phyloP scores from a whole-genome alignment of 2,888 invertebrate genomes.

The Netelia melanura region DNA sequence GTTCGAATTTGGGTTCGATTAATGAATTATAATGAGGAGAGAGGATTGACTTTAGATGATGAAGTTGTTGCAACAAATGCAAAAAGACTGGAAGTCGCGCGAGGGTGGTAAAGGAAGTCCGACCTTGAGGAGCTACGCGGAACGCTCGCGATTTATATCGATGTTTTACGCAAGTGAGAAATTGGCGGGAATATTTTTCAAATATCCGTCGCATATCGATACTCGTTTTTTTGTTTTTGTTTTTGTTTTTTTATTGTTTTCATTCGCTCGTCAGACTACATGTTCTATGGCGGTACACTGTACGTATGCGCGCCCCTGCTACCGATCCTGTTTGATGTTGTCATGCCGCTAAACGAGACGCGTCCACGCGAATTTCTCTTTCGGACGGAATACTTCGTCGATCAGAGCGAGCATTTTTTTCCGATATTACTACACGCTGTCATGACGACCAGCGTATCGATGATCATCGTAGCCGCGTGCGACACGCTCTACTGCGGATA shows the following conservation, averaged over 20 bases:
- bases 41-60: constrained; percentile 14
- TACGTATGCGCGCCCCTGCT: constrained; percentile 39
- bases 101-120: constrained; percentile 19
- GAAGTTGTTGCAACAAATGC: constrained; percentile 46
- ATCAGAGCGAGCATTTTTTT: constrained; percentile 43
- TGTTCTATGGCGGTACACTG: constrained; percentile 34
- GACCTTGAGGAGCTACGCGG: constrained; percentile 41
- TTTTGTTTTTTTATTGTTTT: neutral
- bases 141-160: constrained; percentile 41
- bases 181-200: too few relatives aligned
- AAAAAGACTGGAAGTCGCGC: constrained; percentile 54
- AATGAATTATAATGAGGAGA: neutral
- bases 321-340: constrained; percentile 43
- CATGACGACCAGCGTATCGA: constrained; percentile 25
- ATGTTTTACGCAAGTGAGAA: constrained; percentile 12
- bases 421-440: constrained; percentile 49
- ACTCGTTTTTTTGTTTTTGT: neutral
- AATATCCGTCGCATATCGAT: too few relatives aligned
- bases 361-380: constrained; percentile 54
- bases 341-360: constrained; percentile 52
- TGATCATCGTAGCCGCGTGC: constrained; percentile 38
- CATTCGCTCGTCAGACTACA: constrained; percentile 37
- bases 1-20: neutral
- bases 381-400: constrained; percentile 53
- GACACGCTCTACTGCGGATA: constrained; percentile 56